phyloP scores from a whole-genome alignment of 1,140 invertebrate species.

The Idris sp. region DNA sequence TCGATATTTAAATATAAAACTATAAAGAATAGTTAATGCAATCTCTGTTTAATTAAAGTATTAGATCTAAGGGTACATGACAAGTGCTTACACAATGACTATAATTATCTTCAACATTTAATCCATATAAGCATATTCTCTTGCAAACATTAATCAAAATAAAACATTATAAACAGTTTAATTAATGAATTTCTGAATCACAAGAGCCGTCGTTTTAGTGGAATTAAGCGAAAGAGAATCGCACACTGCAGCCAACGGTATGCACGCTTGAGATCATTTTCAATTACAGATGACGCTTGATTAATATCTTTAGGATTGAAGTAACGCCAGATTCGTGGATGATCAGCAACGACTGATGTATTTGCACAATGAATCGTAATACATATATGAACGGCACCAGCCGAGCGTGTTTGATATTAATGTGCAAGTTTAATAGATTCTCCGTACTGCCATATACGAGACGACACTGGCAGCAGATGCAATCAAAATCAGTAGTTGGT shows the following conservation, averaged over 20 bases:
- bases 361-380: conserved; percentile 43
- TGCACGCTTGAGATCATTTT: conserved; percentile 33
- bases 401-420: conserved; percentile 16
- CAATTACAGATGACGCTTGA: conserved; percentile 45
- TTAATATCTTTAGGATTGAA: conserved; percentile 38
- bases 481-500: conserved; percentile 20
- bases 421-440: conserved; percentile 20
- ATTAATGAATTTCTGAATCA: too few species aligned
- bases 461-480: background rate
- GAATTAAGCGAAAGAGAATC: conserved; percentile 14
- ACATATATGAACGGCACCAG: conserved; percentile 5
- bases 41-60: too few species aligned
- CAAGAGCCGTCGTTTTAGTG: too few species aligned
- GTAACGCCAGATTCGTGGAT: conserved; percentile 25
- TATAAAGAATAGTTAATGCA: too few species aligned
- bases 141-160: too few species aligned
- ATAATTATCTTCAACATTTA: too few species aligned
- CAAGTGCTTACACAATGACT: too few species aligned
- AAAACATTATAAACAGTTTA: too few species aligned
- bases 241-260: conserved; percentile 6
- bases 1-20: too few species aligned
- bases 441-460: too few species aligned
- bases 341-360: conserved; percentile 19
- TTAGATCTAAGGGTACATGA: too few species aligned
- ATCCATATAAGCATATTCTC: too few species aligned